A percentile compares a stretch with the other conserved stretches of the same genome.
phyloP scores from a whole-genome alignment of 2,113 vertebrate species.

The Notothenia coriiceps region DNA sequence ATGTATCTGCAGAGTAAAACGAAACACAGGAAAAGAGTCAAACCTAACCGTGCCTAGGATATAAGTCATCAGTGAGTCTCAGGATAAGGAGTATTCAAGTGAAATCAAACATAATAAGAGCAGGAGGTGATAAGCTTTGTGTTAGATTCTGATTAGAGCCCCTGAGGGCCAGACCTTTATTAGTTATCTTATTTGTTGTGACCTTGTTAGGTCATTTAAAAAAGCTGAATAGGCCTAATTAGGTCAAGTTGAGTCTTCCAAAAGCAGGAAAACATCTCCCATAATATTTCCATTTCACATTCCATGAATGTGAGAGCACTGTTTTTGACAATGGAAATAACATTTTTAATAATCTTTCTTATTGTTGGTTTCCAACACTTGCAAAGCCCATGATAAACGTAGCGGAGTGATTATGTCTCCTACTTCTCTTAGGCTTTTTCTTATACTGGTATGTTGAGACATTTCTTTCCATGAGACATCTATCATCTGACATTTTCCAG shows the following conservation, averaged over 20 bases:
- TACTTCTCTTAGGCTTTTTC: background rate
- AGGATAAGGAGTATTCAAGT: background rate
- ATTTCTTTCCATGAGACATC: constrained; percentile 51
- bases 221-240: background rate
- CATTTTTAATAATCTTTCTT: background rate
- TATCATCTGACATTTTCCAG: constrained; percentile 72
- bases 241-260: background rate
- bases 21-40: too few relatives aligned
- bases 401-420: constrained; percentile 3
- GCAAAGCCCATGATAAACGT: constrained; percentile 27
- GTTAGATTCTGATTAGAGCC: background rate
- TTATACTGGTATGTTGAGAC: constrained; percentile 10
- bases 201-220: background rate
- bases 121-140: background rate
- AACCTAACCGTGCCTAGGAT: too few relatives aligned
- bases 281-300: constrained; percentile 32
- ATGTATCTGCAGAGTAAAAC: too few relatives aligned
- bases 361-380: constrained; percentile 25
- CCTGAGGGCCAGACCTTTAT: background rate
- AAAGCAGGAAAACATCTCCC: background rate
- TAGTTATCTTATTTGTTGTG: background rate
- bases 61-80: background rate
- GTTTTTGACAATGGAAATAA: constrained; percentile 30
- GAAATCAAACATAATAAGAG: constrained; percentile 1
- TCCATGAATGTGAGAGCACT: constrained; percentile 22